These are phyloP conservation scores for Cynodonichthys magdalenae DNA, from an alignment of 2,797 vertebrate species.

Conservation along the genomic window DNA sequence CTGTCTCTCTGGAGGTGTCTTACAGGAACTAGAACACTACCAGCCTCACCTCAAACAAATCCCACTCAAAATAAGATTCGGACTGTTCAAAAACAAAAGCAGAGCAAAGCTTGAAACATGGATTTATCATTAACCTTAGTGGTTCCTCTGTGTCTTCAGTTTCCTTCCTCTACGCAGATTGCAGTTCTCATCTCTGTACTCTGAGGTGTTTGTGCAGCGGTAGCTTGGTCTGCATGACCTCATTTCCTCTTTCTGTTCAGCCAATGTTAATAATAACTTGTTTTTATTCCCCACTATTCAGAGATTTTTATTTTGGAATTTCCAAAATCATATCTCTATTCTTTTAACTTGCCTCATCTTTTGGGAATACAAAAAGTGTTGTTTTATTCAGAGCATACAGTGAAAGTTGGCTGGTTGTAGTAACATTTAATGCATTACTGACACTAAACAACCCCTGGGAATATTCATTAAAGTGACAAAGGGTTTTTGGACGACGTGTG, in stretches of 20 bases:
- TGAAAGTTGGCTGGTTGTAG: constrained; percentile 31
- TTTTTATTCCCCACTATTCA: constrained; percentile 63
- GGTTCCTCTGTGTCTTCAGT: constrained; percentile 51
- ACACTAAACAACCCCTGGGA: constrained; percentile 30
- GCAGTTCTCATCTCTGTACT: constrained; percentile 45
- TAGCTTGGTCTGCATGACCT: constrained; percentile 60
- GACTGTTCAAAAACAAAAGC: background rate
- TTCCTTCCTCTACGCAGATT: constrained; percentile 63
- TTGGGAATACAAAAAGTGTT: constrained; percentile 65
- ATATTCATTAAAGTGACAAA: constrained; percentile 12
- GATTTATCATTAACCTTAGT: constrained; percentile 38
- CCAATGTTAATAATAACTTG: constrained; percentile 73
- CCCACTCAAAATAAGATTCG: too few species aligned
- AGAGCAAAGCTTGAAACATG: constrained; percentile 11
- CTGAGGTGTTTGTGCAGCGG: constrained; percentile 72
- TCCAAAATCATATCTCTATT: constrained; percentile 57
- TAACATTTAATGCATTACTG: constrained; percentile 50
- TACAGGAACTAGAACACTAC: constrained; percentile 23
- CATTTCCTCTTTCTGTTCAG: constrained; percentile 76
- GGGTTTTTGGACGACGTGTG: constrained; percentile 11
- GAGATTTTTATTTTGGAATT: constrained; percentile 55
- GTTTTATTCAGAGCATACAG: constrained; percentile 51
- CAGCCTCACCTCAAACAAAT: constrained; percentile 9
- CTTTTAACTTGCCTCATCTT: constrained; percentile 61
- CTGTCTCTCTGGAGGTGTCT: constrained; percentile 58